phyloP scores from a whole-genome alignment of 53 echinoderm and acorn worm genomes.

The Mesocentrotus franciscanus region DNA sequence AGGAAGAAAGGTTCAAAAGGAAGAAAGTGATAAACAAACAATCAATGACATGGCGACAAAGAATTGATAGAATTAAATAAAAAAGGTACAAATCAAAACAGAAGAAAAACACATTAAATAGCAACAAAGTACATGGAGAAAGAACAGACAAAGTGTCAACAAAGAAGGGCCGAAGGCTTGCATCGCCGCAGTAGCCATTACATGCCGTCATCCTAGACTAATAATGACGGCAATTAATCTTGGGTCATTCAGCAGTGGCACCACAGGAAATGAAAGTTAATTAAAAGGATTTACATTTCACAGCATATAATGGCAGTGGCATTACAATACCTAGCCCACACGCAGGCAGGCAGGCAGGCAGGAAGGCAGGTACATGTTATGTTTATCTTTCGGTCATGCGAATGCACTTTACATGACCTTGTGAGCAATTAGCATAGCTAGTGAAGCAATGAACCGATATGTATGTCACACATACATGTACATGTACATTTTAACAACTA shows the following conservation, averaged over 20 bases:
- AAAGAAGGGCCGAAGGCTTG: too few relatives aligned
- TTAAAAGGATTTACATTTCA: conserved; percentile 45
- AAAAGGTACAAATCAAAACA: neutral
- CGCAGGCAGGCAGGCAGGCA: neutral
- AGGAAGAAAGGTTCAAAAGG: too few relatives aligned
- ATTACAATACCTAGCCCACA: neutral
- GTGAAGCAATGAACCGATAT: neutral
- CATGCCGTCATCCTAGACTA: neutral
- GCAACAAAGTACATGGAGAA: neutral
- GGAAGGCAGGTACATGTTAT: neutral
- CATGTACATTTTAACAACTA: too few relatives aligned
- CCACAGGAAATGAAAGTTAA: conserved; percentile 44
- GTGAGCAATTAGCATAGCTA: neutral
- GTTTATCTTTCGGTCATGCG: neutral
- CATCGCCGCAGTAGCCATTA: neutral
- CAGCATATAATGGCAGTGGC: neutral
- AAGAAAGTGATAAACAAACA: too few relatives aligned
- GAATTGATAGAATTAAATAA: neutral
- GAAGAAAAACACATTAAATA: neutral
- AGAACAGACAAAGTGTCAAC: neutral
- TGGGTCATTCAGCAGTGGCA: neutral
- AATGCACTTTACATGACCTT: conserved; percentile 26
- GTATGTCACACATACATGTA: too few relatives aligned
- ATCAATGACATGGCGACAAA: too few relatives aligned
- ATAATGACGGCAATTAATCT: conserved; percentile 36